These are phyloP conservation scores for Drosophila tanythrix DNA, from an alignment of 2,888 invertebrate genomes.

Conservation along the genomic window DNA sequence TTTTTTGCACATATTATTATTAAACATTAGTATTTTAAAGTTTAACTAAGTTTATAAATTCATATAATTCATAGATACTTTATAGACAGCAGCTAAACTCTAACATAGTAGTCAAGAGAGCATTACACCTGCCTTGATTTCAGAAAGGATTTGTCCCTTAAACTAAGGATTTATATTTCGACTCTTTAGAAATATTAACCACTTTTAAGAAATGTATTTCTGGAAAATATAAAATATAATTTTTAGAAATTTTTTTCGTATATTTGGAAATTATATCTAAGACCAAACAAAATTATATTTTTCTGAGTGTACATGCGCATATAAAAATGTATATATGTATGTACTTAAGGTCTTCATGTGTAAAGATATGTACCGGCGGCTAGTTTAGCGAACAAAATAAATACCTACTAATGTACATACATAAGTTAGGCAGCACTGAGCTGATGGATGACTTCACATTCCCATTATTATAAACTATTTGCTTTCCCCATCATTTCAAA, in stretches of 20 bases:
- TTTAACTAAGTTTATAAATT: not conserved
- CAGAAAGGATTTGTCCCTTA: not conserved
- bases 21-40: not conserved
- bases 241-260: not conserved
- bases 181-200: not conserved
- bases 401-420: slow-evolving; percentile 32
- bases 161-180: not conserved
- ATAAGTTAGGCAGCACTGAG: slow-evolving; percentile 15
- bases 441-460: slow-evolving; percentile 24
- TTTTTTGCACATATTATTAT: not conserved
- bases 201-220: not conserved
- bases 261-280: not conserved
- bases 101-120: not conserved
- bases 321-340: not conserved
- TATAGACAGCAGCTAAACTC: not conserved
- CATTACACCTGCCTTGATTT: no score
- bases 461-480: slow-evolving; percentile 39
- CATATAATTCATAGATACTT: not conserved
- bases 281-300: not conserved
- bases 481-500: slow-evolving; percentile 1
- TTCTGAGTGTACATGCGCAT: not conserved
- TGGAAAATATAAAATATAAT: not conserved
- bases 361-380: slow-evolving; percentile 25
- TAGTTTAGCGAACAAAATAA: slow-evolving; percentile 27
- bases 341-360: slow-evolving; percentile 12